Base-by-base conservation (phyloP, 1,140 invertebrate genomes). In the Drosophila bocki region DNA sequence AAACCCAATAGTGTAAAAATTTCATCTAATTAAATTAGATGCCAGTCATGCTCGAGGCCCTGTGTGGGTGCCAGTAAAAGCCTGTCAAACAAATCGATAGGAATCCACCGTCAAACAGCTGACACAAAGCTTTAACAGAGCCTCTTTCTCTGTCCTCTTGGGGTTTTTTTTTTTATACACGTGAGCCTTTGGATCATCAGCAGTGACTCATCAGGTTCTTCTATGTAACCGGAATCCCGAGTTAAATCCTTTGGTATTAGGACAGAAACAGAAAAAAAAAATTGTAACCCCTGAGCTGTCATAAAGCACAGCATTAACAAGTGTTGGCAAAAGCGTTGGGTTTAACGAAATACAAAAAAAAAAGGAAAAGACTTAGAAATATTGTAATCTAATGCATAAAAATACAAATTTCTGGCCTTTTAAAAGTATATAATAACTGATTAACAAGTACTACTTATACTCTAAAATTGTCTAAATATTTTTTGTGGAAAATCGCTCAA, bases 41-140 rank as follows among this genome's bases (percentile, higher is more conserved):
- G 75, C 60, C 80, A 82, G 80, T 82, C 80, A 82, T 78, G 77
- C 77, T 63, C 62, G 45, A 68, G 65, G 74, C 58, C 44, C 33
- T 48, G 65, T 65, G 60, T 61, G 60, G 53, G 72, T 60, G 50
- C 63, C 69, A 81, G 62, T 81, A 64, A 84, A 86, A 81, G 82
- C 74, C 78, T 85, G 82, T 85, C 82, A 85, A 85, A 86, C 82
- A 85, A 85, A 85, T 86, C 82, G 82, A 85, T 85, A 63, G 22
- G 68, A 81, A 81, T 85, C 72, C 64, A 39, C 56, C 51, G 54
- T 9, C 53, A 69, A 78, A 63, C 57, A 72, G 61, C 57, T 67
- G 58, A 67, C 65, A 60, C 47, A 62, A 75, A 61, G 79, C 60
- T 59, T 70, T 53, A 37, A 39, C 29, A n/a, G 33, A 47, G 54